Evolutionary conservation across 2,888 invertebrate genomes (phyloP).

Genomic region (Julus scanicus): DNA sequence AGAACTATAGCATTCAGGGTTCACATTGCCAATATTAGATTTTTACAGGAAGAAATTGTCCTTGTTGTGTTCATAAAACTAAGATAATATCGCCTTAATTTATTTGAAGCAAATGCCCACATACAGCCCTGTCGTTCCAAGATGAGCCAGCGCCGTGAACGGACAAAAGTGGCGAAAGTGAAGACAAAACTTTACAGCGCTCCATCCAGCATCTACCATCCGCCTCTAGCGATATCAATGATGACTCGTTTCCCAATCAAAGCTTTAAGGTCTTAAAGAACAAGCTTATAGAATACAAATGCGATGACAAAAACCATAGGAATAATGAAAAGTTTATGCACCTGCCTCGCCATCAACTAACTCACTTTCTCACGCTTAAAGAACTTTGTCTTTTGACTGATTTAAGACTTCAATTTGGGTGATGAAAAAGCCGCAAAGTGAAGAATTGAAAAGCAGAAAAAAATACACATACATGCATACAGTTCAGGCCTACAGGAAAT

Average conservation of each 20-base stretch:
- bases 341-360: not conserved
- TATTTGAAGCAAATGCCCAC: too few relatives aligned
- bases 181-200: not conserved
- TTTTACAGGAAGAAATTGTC: too few relatives aligned
- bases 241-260: not conserved
- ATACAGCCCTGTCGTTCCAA: too few relatives aligned
- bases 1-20: too few relatives aligned
- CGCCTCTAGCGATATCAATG: not conserved
- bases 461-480: not conserved
- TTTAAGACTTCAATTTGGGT: constrained; percentile 39
- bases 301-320: not conserved
- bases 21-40: too few relatives aligned
- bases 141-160: not conserved
- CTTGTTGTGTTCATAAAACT: too few relatives aligned
- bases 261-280: not conserved
- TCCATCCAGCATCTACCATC: not conserved
- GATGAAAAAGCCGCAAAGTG: constrained; percentile 37
- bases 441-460: constrained; percentile 12
- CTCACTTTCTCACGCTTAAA: constrained; percentile 34
- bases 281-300: not conserved
- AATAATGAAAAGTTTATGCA: constrained; percentile 28
- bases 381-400: constrained; percentile 38
- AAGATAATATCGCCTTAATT: too few relatives aligned
- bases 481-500: not conserved
- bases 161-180: not conserved